Base-by-base conservation (phyloP, 2,888 invertebrate species). In the Siphonodentalium dalli region DNA sequence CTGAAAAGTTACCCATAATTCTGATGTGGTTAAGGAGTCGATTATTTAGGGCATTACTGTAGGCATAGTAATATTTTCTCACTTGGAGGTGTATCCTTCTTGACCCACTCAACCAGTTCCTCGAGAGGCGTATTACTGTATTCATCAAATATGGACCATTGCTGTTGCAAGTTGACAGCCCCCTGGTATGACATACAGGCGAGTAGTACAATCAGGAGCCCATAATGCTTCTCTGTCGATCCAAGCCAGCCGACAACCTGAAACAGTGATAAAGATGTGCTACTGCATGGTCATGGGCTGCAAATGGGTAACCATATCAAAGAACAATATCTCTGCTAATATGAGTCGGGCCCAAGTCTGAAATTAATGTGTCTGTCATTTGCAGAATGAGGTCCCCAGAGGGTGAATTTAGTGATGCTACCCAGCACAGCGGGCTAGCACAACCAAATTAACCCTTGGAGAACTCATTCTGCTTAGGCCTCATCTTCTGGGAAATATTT, bases 41-140 rank as follows among this genome's bases (percentile, higher is more conserved):
- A n/a, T n/a, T n/a, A n/a, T n/a, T n/a, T n/a, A n/a, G n/a, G n/a
- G n/a, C n/a, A n/a, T n/a, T n/a, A n/a, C n/a, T n/a, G n/a, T n/a
- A n/a, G n/a, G n/a, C 68, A 63, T 34, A 48, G 40, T 53, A 38
- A 31, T 67, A 45, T 77, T 71, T 56, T 77, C 68, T 51, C 63
- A 76, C 82, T 84, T 42, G 82, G 78, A 3, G 85, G 84, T 24
- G 79, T 89, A 59, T 87, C 86, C 0, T 82, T 71, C 40, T 86
- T 84, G 44, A 93, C 87, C 92, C 92, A 93, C 37, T 87, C 85
- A 34, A 93, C 84, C 58, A 93, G 83, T 67, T 89, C 86, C 73
- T 93, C 93, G 66, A 90, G 86, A 0, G 87, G 86, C 33, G 87
- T 84, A 71, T 90, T 89, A 53, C 86, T 87, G 80, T 88, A 89